Evolutionary conservation across 1,140 invertebrate species (phyloP).

Genomic region (Drosophila tristis): DNA sequence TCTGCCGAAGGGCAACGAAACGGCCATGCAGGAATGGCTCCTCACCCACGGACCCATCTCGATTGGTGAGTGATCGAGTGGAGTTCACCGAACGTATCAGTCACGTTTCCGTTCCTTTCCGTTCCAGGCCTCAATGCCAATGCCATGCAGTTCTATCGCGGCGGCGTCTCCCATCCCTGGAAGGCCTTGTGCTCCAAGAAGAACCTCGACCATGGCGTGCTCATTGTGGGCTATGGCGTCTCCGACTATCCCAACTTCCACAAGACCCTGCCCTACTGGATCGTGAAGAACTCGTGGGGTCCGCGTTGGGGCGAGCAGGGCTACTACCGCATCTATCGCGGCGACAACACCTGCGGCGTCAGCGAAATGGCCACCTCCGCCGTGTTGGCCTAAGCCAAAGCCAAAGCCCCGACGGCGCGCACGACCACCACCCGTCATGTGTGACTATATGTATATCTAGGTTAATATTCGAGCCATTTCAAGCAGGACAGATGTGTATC

Average conservation of each 20-base stretch:
- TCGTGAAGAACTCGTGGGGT: constrained; percentile 97
- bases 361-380: constrained; percentile 96
- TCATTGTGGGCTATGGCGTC: constrained; percentile 96
- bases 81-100: background rate
- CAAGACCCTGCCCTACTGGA: constrained; percentile 94
- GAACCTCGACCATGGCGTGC: constrained; percentile 94
- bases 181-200: constrained; percentile 93
- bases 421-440: constrained; percentile 13
- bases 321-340: constrained; percentile 97
- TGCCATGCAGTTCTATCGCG: constrained; percentile 99
- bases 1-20: constrained; percentile 93
- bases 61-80: constrained; percentile 88
- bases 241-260: constrained; percentile 92
- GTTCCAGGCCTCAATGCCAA: constrained; percentile 94
- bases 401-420: no score
- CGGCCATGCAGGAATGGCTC: constrained; percentile 96
- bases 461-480: constrained; percentile 47
- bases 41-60: constrained; percentile 97
- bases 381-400: constrained; percentile 84
- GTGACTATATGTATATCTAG: constrained; percentile 51
- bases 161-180: constrained; percentile 98
- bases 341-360: constrained; percentile 97
- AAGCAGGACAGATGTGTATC: constrained; percentile 9
- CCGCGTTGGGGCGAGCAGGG: constrained; percentile 92
- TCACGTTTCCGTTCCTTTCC: background rate